Conservation (phyloP, 2,888 invertebrate species). For the Neoaliturus tenellus region DNA sequence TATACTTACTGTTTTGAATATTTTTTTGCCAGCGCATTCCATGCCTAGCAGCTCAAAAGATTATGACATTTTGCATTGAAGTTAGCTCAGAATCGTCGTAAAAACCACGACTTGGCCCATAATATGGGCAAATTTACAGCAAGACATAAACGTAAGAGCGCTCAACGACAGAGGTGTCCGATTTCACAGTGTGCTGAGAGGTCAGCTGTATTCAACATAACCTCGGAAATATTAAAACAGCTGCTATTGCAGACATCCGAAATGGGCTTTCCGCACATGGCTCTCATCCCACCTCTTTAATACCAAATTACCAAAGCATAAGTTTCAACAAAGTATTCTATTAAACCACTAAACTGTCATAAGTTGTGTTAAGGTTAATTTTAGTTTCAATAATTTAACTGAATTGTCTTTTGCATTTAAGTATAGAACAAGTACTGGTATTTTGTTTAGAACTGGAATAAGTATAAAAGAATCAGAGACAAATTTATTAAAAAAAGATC, state of each 20-base stretch:
- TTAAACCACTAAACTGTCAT: too few relatives aligned
- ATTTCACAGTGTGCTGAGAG: slow-evolving; percentile 27
- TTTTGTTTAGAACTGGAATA: too few relatives aligned
- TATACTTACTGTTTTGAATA: too few relatives aligned
- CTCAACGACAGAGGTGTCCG: slow-evolving; percentile 49
- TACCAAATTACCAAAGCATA: not conserved
- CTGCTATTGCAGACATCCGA: slow-evolving; percentile 14
- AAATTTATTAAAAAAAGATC: too few relatives aligned
- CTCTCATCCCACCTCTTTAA: not conserved
- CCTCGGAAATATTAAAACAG: slow-evolving; percentile 40
- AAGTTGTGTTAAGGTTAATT: too few relatives aligned
- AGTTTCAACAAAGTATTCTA: too few relatives aligned
- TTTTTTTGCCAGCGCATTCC: not conserved
- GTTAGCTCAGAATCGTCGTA: slow-evolving; percentile 13
- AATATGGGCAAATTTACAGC: slow-evolving; percentile 40
- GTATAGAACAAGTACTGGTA: too few relatives aligned
- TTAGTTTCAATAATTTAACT: too few relatives aligned
- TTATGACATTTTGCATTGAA: slow-evolving; percentile 40
- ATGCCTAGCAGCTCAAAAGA: not conserved
- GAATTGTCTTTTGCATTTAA: too few relatives aligned
- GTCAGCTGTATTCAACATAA: slow-evolving; percentile 48
- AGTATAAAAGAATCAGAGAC: too few relatives aligned
- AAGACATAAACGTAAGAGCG: slow-evolving; percentile 37
- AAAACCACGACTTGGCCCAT: slow-evolving; percentile 27
- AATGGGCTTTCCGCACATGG: slow-evolving; percentile 7